Conservation (phyloP, 2,113 vertebrate genomes). For the Eulemur rufifrons region DNA sequence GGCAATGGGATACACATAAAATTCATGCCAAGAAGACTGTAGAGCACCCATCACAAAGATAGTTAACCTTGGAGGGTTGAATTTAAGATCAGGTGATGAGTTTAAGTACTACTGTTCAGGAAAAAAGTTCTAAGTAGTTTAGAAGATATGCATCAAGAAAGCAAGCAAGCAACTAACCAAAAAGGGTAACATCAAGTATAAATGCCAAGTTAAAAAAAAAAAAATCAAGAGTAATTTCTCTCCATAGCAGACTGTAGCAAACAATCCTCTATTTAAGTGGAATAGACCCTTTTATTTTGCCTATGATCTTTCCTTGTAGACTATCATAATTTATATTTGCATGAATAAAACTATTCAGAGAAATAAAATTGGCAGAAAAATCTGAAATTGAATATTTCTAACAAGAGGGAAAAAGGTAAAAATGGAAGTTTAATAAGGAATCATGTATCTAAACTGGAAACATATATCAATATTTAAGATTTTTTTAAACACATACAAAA, state of each 20-base stretch:
- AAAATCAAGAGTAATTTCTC: not conserved
- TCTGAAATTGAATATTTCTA: not conserved
- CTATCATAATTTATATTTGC: not conserved
- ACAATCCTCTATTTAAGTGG: not conserved
- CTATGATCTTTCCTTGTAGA: not conserved
- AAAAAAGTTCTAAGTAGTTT: not conserved
- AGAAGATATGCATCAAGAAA: not conserved
- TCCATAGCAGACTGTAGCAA: not conserved
- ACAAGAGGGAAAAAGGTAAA: not conserved
- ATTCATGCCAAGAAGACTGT: rapidly evolving
- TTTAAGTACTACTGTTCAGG: not conserved
- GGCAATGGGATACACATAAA: not conserved
- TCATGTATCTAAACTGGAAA: not conserved
- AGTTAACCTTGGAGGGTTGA: not conserved
- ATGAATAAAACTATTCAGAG: not conserved
- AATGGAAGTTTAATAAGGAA: not conserved
- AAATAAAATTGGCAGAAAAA: not conserved
- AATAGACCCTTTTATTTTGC: rapidly evolving
- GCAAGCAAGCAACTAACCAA: not conserved
- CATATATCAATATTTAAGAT: not conserved
- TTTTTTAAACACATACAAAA: not conserved
- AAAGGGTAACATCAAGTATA: not conserved
- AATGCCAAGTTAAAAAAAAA: not conserved
- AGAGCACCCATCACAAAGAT: not conserved
- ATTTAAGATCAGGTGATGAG: not conserved